Evolutionary conservation across 2,888 invertebrate genomes (phyloP).

Genomic region (Chloromyia formosa): DNA sequence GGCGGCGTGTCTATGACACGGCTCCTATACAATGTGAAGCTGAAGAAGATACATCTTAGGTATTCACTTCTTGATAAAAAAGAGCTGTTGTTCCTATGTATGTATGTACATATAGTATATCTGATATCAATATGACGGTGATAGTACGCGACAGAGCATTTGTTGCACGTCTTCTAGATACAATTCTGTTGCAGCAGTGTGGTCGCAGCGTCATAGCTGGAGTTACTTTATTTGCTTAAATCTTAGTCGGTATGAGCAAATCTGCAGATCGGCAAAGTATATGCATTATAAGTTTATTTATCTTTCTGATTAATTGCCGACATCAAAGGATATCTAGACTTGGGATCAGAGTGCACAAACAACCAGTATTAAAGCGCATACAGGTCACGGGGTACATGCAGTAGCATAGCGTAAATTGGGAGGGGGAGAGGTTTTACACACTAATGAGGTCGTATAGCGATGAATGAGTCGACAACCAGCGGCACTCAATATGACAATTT

Average conservation of each 20-base stretch:
- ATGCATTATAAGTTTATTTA: constrained; percentile 23
- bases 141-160: constrained; percentile 31
- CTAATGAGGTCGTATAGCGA: constrained; percentile 26
- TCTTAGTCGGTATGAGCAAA: not conserved
- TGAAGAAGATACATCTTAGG: no score
- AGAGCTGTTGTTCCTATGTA: no score
- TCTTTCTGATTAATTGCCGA: constrained; percentile 37
- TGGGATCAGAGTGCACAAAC: no score
- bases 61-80: no score
- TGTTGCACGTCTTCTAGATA: constrained; percentile 10
- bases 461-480: no score
- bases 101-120: not conserved
- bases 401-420: not conserved
- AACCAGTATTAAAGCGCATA: not conserved
- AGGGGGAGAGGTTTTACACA: not conserved
- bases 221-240: not conserved
- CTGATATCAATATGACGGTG: constrained; percentile 32
- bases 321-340: constrained; percentile 24
- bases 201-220: not conserved
- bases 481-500: no score
- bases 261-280: constrained; percentile 17
- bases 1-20: not conserved
- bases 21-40: not conserved
- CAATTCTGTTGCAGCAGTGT: constrained; percentile 1
- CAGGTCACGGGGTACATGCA: not conserved